Base-by-base conservation (phyloP, 2,888 invertebrate species). In the Zaprionus bogoriensis region DNA sequence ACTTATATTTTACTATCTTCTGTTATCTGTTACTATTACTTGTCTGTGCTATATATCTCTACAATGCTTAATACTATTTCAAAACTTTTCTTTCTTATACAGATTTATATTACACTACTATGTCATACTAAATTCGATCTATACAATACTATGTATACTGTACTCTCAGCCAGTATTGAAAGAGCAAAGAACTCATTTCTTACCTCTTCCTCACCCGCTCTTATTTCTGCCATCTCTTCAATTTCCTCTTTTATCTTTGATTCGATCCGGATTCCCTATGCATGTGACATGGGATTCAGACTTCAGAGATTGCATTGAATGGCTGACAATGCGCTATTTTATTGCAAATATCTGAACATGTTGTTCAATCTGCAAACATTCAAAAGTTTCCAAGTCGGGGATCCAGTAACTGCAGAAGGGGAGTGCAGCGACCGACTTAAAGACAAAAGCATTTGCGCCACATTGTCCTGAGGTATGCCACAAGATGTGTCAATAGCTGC, bases 381-480 rank as follows among this genome's bases (percentile, higher is more conserved):
- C 3, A 46, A 36, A 66, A 41, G 57, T 50, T 27, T 38, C 28
- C 19, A 30, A 42, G 36, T 50, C 48, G 25, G 36, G 51, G 20
- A n/a, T n/a, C n/a, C n/a, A n/a, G n/a, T n/a, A n/a, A n/a, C n/a
- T n/a, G n/a, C n/a, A n/a, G 36, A 6, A 39, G 60, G 55, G 65
- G 41, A 60, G 62, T 52, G 22, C 62, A 64, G 45, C 61, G 77
- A 62, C 41, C 77, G 77, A 80, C 63, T 63, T 73, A 74, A 74
- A 85, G 79, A 85, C 86, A 78, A 78, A 60, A 57, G 75, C 71
- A 50, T 54, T 61, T 74, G 58, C 42, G 61, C 46, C 65, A 71
- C 73, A 75, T 63, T 75, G 76, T 79, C 38, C 52, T 59, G 20
- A 67, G 75, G 55, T 65, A 46, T 55, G 65, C 78, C 70, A 67